A percentile compares a stretch with the other conserved stretches of the same genome.
Evolutionary conservation across 2,888 invertebrate genomes (phyloP).

Genomic region (Acleris laterana): DNA sequence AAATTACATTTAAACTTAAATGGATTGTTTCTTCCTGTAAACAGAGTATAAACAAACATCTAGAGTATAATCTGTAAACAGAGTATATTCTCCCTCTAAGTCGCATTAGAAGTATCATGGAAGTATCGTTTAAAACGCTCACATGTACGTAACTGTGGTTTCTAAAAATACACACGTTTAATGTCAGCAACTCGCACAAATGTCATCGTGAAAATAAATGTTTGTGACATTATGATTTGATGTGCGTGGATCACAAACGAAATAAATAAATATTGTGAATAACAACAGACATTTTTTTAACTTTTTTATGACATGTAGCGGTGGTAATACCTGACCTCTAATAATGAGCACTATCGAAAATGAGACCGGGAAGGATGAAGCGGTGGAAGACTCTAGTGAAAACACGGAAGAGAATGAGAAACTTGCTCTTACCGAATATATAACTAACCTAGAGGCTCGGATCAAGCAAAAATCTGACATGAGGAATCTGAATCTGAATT

Average conservation of each 20-base stretch:
- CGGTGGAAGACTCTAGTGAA: slow-evolving; percentile 51
- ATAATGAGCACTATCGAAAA: slow-evolving; percentile 68
- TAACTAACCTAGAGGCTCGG: slow-evolving; percentile 86
- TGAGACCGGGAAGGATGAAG: slow-evolving; percentile 53
- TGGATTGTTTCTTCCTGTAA: no score
- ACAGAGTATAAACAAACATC: no score
- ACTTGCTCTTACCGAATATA: slow-evolving; percentile 75
- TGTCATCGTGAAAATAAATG: neutral
- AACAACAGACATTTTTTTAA: slow-evolving; percentile 2
- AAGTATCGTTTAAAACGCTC: neutral
- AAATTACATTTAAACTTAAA: no score
- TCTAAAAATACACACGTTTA: slow-evolving; percentile 12
- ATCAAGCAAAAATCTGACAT: slow-evolving; percentile 86
- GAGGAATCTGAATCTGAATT: slow-evolving; percentile 86
- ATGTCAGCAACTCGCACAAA: neutral
- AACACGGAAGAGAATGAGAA: slow-evolving; percentile 75
- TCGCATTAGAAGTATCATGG: no score
- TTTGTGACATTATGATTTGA: neutral
- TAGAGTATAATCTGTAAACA: no score
- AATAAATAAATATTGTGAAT: slow-evolving; percentile 15
- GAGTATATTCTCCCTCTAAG: no score
- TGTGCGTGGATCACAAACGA: slow-evolving; percentile 3
- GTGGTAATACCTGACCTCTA: slow-evolving; percentile 5
- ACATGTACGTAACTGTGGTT: neutral
- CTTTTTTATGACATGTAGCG: slow-evolving; percentile 15